A percentile compares a stretch with the other conserved stretches of the same genome.
phyloP scores from a whole-genome alignment of 2,888 invertebrate species.

The Scaptomyza parva region DNA sequence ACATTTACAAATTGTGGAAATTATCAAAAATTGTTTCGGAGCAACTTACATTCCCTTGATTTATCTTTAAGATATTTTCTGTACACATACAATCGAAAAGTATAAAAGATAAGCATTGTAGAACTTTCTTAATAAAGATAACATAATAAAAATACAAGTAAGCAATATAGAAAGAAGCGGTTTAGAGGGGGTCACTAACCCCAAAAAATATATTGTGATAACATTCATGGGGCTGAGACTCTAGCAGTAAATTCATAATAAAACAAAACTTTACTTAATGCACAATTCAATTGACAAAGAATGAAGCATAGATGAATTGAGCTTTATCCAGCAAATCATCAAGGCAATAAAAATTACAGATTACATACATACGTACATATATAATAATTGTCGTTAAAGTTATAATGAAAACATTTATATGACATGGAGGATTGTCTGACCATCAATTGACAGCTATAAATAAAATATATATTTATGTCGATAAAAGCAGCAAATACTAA shows the following conservation, averaged over 20 bases:
- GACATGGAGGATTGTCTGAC: slow-evolving; percentile 32
- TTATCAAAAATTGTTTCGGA: not conserved
- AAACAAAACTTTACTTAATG: slow-evolving; percentile 7
- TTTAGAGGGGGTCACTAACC: slow-evolving; percentile 29
- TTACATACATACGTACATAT: slow-evolving; percentile 23
- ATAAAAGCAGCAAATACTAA: slow-evolving; percentile 15
- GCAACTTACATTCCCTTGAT: not conserved
- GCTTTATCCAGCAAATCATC: slow-evolving; percentile 18
- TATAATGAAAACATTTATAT: slow-evolving; percentile 65
- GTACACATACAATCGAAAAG: slow-evolving; percentile 4
- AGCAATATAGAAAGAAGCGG: not conserved
- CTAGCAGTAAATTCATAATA: slow-evolving; percentile 1
- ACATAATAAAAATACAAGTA: not conserved
- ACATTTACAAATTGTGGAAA: not conserved
- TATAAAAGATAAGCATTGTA: slow-evolving; percentile 10
- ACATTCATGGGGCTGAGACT: not conserved
- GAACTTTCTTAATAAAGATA: slow-evolving; percentile 2
- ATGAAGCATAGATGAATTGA: slow-evolving; percentile 5
- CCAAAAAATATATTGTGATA: slow-evolving; percentile 13
- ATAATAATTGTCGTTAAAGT: slow-evolving; percentile 33
- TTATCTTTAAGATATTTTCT: slow-evolving; percentile 18
- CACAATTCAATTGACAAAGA: slow-evolving; percentile 20
- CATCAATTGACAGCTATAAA: slow-evolving; percentile 33
- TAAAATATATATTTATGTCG: slow-evolving; percentile 13
- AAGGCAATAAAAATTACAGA: slow-evolving; percentile 32